Base-by-base conservation (phyloP, 2,113 vertebrate genomes). In the Mus spicilegus region DNA sequence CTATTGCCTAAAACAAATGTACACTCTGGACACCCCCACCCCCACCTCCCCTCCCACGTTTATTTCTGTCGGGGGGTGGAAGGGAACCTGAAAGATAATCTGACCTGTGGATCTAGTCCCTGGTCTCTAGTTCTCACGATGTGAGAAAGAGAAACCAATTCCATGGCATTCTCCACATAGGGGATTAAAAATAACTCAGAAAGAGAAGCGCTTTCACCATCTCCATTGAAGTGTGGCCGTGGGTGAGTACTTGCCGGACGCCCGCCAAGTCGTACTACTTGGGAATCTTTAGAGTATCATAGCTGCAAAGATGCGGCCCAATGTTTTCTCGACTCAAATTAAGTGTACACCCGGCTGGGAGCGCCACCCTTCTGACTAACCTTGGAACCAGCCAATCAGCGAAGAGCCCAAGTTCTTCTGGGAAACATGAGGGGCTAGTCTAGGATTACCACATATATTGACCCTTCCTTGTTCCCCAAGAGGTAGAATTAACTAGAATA, bases 1-100 rank as follows among this genome's bases (percentile, higher is more conserved):
- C 61, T 42, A 87, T 30, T 86, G 13, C 16, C 46, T 92, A 73
- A 87, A 89, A 82, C 73, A 84, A 92, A 85, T 78, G 36, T 87
- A n/a, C 39, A 75, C 51, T 8, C n/a, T 90, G 73, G 14, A 16
- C 78, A n/a, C 39, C 85, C 4, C 39, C 22, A 11, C 63, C 63
- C 63, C 63, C 9, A 0, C 9, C 9, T 2, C 30, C 1, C 28
- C 28, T 14, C 65, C 63, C 28, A 28, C 46, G 49, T 39, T 91
- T 94, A 39, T 88, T 90, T 14, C 20, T 10, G 22, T 67, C 28
- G 42, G 13, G 33, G 33, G 28, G 7, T 14, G 14, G 24, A 6
- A 11, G 69, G 28, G 28, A 22, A 30, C 73, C 28, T 80, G 65
- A 42, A 30, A 36, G 56, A 63, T 46, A 76, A 81, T 72, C n/a